Conservation (phyloP, 1,140 invertebrate species). For the Steinernema feltiae region DNA sequence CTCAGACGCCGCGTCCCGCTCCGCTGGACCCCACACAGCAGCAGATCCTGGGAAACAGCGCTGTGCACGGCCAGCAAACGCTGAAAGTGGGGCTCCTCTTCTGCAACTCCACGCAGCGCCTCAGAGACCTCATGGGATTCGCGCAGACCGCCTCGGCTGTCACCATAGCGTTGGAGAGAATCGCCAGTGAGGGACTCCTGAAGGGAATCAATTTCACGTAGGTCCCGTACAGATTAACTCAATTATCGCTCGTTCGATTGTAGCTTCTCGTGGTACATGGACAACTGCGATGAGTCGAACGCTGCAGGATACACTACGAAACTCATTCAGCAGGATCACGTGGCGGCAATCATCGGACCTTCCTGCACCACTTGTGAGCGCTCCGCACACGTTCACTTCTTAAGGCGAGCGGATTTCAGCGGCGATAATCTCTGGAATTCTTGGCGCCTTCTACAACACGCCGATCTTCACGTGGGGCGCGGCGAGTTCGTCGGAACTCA, state of each 20-base stretch:
- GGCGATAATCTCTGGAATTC: not conserved
- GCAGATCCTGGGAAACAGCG: no score
- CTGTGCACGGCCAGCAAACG: not conserved
- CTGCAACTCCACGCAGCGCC: not conserved
- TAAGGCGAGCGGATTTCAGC: not conserved
- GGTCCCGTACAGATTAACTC: not conserved
- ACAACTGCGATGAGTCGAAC: not conserved
- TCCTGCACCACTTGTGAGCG: not conserved
- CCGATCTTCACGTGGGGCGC: constrained; percentile 6
- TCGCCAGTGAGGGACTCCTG: not conserved
- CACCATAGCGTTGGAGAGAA: not conserved
- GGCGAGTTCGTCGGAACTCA: not conserved
- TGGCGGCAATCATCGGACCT: not conserved
- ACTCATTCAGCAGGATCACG: not conserved
- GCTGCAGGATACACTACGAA: not conserved
- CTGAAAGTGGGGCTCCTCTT: not conserved
- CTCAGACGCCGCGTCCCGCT: no score
- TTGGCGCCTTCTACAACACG: constrained; percentile 1
- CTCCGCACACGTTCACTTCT: not conserved
- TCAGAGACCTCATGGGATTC: constrained; percentile 2
- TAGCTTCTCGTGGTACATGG: not conserved
- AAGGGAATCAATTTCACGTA: constrained; percentile 1
- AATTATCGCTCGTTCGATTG: not conserved
- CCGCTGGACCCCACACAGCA: no score
- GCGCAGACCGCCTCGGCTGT: not conserved